These are phyloP conservation scores for Diachasmimorpha longicaudata DNA, from an alignment of 1,140 invertebrate species.

Conservation along the genomic window DNA sequence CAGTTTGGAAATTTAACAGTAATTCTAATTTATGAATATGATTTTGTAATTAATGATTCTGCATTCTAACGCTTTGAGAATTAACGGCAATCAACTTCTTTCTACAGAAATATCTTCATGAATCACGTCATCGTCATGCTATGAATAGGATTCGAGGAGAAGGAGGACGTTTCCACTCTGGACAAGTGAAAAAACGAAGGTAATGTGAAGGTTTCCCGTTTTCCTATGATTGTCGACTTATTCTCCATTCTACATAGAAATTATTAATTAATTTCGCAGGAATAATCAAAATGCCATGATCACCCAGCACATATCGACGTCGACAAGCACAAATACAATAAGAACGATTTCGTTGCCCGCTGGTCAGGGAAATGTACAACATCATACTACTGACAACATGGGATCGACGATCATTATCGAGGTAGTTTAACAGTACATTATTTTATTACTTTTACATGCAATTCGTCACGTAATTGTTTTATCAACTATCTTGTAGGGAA, in stretches of 20 bases:
- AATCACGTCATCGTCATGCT: constrained; percentile 95
- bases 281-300: constrained; percentile 41
- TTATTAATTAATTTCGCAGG: constrained; percentile 11
- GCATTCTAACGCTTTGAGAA: constrained; percentile 3
- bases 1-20: too few relatives aligned
- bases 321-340: constrained; percentile 42
- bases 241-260: not conserved
- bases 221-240: constrained; percentile 4
- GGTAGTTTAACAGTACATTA: constrained; percentile 34
- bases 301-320: constrained; percentile 43
- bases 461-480: not conserved
- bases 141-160: constrained; percentile 97
- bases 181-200: constrained; percentile 70
- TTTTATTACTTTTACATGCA: not conserved
- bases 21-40: too few relatives aligned
- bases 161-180: constrained; percentile 93
- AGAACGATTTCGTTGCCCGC: constrained; percentile 46
- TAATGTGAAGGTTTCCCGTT: constrained; percentile 45
- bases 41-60: not conserved
- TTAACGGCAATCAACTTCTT: not conserved
- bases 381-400: constrained; percentile 49
- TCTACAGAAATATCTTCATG: constrained; percentile 96
- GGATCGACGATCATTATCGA: constrained; percentile 51
- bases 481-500: constrained; percentile 34
- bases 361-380: constrained; percentile 44